A percentile compares a stretch with the other conserved stretches of the same genome.
phyloP scores from a whole-genome alignment of 2,888 invertebrate genomes.

The Polydrusus cervinus region DNA sequence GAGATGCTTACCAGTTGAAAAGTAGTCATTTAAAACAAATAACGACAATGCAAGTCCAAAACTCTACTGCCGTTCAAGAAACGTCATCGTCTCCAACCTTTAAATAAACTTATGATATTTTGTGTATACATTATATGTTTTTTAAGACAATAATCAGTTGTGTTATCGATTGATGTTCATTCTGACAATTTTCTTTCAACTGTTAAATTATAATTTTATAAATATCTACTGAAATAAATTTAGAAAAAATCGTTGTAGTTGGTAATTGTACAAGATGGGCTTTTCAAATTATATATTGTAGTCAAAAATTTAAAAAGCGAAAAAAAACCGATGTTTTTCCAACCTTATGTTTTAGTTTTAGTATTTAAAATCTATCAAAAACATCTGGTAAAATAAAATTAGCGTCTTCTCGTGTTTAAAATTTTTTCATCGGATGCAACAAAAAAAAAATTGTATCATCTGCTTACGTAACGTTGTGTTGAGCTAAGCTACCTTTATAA shows the following conservation, averaged over 20 bases:
- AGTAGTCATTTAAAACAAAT: no score
- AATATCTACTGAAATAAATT: background rate
- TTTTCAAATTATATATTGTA: slow-evolving; percentile 8
- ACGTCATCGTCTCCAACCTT: no score
- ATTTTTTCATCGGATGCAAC: slow-evolving; percentile 2
- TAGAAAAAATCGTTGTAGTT: background rate
- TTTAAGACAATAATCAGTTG: background rate
- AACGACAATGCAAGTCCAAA: no score
- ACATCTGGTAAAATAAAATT: no score
- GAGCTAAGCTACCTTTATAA: slow-evolving; percentile 27
- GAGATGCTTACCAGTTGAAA: no score
- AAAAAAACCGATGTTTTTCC: background rate
- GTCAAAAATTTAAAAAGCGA: background rate
- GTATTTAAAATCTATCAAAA: background rate
- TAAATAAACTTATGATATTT: background rate
- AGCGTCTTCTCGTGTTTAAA: background rate
- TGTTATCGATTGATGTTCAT: background rate
- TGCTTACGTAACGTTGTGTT: slow-evolving; percentile 15
- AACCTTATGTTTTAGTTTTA: background rate
- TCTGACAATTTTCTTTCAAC: background rate
- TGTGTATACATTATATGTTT: background rate
- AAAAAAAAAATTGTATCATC: slow-evolving; percentile 23
- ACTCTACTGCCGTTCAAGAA: no score
- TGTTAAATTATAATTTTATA: background rate
- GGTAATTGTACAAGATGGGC: background rate